Conservation (phyloP, 2,888 invertebrate species). For the Serripes groenlandicus region DNA sequence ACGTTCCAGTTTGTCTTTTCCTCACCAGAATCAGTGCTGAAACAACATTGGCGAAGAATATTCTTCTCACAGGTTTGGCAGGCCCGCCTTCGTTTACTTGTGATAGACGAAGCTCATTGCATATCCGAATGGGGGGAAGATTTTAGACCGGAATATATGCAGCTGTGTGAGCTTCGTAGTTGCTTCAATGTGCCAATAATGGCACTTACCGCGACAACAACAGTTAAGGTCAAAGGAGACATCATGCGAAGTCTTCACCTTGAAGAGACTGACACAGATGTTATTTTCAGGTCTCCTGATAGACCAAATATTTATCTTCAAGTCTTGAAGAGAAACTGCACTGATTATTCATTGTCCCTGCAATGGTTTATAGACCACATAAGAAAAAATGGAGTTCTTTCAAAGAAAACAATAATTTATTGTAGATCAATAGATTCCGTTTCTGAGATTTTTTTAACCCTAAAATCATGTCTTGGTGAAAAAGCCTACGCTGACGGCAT, state of each 20-base stretch:
- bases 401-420: conserved; percentile 57
- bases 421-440: conserved; percentile 60
- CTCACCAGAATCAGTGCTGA: conserved; percentile 56
- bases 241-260: conserved; percentile 44
- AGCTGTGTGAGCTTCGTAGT: conserved; percentile 42
- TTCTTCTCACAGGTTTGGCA: conserved; percentile 53
- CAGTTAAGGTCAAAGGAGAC: conserved; percentile 44
- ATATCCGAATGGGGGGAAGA: conserved; percentile 66
- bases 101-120: conserved; percentile 65
- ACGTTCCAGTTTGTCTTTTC: conserved; percentile 40
- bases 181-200: conserved; percentile 42
- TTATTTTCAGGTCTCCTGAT: conserved; percentile 31
- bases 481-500: conserved; percentile 45
- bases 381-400: conserved; percentile 20
- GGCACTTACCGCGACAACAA: conserved; percentile 54
- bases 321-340: conserved; percentile 21
- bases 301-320: conserved; percentile 31
- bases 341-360: conserved; percentile 13
- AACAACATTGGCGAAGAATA: conserved; percentile 48
- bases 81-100: conserved; percentile 26
- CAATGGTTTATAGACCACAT: conserved; percentile 47
- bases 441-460: conserved; percentile 48
- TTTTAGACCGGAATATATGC: conserved; percentile 53
- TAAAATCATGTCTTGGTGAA: conserved; percentile 47
- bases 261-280: conserved; percentile 27